Base-by-base conservation (phyloP, 2,888 invertebrate genomes). In the Resseliella maxima region DNA sequence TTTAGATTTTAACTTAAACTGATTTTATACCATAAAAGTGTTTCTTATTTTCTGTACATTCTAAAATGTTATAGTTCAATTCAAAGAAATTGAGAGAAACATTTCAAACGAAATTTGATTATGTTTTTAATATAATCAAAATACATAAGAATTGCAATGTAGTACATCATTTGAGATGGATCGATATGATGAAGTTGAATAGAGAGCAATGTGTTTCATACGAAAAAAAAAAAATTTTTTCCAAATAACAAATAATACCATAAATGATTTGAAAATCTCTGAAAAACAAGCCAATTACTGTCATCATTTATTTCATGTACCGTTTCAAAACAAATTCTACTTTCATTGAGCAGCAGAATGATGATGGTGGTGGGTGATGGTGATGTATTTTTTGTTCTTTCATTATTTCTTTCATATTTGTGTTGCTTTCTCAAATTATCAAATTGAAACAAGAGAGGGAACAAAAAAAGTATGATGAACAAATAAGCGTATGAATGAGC, bases 281-380 rank as follows among this genome's bases (percentile, higher is more conserved):
- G 21, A 50, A 72, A 72, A 72, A 72, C 72, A 72, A 72, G 72
- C 72, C 72, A 72, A 72, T 72, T 72, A 72, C 72, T 72, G 27
- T 72, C 72, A 72, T 72, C 72, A 31, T 72, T 35, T 72, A 35
- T 31, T 35, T 35, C n/a, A 15, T 21, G 27, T 59, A 59, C 5
- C 72, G 31, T 72, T n/a, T n/a, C n/a, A n/a, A n/a, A n/a, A n/a
- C 24, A 72, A 31, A 31, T 35, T 12, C 6, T 31, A 15, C 31
- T 72, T 72, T 72, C 31, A 31, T 72, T 35, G 72, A 72, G 72
- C 15, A 31, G 72, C 72, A 72, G 18, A n/a, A n/a, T n/a, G n/a
- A n/a, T n/a, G n/a, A n/a, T n/a, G n/a, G n/a, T n/a, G n/a, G n/a
- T n/a, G n/a, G n/a, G n/a, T n/a, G n/a, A n/a, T 31, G 31, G 15